These are phyloP conservation scores for Smittia sp. DNA, from an alignment of 2,888 invertebrate species.

Conservation along the genomic window DNA sequence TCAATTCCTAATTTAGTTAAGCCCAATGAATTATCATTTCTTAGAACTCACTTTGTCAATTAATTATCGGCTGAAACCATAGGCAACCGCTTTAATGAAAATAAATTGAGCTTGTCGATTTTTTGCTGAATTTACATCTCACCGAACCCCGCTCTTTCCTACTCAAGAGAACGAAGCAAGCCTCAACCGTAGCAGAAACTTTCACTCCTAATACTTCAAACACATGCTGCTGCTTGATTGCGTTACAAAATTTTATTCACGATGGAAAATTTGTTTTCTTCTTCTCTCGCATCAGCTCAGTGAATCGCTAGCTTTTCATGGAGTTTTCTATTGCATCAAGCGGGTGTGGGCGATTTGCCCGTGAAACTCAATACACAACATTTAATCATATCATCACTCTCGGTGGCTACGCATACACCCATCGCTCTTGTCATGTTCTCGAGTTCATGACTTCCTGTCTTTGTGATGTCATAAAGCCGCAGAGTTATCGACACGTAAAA, in stretches of 20 bases:
- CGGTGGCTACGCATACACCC: background rate
- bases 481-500: background rate
- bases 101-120: too few species aligned
- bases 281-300: background rate
- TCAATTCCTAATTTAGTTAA: too few species aligned
- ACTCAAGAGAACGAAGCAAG: too few species aligned
- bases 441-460: background rate
- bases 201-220: too few species aligned
- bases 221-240: background rate
- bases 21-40: too few species aligned
- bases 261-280: background rate
- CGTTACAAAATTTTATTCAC: background rate
- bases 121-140: too few species aligned
- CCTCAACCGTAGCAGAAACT: too few species aligned
- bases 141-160: too few species aligned
- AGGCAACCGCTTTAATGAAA: too few species aligned
- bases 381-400: background rate
- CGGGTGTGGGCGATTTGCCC: background rate
- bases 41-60: too few species aligned
- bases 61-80: too few species aligned
- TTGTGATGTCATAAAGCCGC: background rate
- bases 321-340: background rate
- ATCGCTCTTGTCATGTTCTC: background rate
- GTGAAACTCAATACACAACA: background rate
- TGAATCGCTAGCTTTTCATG: background rate